These are phyloP conservation scores for Labeo catla DNA, from an alignment of 2,113 vertebrate genomes.

Conservation along the genomic window DNA sequence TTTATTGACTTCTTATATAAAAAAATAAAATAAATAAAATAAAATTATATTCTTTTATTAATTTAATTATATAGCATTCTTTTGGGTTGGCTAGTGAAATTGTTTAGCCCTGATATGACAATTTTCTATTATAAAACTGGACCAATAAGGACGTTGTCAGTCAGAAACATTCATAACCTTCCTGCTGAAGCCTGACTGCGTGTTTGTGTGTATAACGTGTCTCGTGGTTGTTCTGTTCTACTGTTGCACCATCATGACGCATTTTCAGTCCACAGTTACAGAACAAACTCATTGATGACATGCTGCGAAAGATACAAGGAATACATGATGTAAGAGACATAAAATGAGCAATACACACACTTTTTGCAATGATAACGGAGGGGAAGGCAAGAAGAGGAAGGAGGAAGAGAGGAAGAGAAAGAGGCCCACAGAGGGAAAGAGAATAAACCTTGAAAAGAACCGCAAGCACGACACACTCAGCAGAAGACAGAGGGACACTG, in stretches of 20 bases:
- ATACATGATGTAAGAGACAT: slow-evolving; percentile 10
- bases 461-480: background rate
- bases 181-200: background rate
- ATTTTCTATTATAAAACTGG: background rate
- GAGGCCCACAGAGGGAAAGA: slow-evolving; percentile 15
- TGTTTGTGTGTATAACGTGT: background rate
- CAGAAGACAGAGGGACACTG: background rate
- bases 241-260: background rate
- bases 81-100: background rate
- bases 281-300: slow-evolving; percentile 33
- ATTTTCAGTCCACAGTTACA: background rate
- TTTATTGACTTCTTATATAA: too few relatives aligned
- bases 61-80: too few relatives aligned
- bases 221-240: background rate
- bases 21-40: too few relatives aligned
- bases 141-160: background rate
- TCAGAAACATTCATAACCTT: background rate
- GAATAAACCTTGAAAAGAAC: slow-evolving; percentile 21
- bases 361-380: slow-evolving; percentile 49
- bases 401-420: slow-evolving; percentile 5
- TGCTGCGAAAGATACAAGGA: background rate
- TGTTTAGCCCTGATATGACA: background rate
- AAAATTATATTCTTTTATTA: too few relatives aligned
- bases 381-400: slow-evolving; percentile 14
- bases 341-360: slow-evolving; percentile 8